These are phyloP conservation scores for Podocnemis expansa DNA, from an alignment of 2,113 vertebrate genomes.

Conservation along the genomic window DNA sequence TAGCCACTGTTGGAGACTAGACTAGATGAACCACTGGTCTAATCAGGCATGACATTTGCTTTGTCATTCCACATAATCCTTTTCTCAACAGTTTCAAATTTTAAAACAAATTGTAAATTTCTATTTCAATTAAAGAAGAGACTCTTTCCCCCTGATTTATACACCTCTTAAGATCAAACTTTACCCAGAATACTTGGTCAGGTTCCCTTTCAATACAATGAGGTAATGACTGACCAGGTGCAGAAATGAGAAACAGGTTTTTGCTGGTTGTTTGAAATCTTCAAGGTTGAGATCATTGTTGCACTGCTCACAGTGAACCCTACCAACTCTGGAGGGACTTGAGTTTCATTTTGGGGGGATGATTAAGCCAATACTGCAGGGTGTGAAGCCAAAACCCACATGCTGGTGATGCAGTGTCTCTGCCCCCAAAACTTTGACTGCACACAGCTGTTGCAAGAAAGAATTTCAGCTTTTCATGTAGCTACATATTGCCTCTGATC, in stretches of 20 bases:
- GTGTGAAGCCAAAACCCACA: background rate
- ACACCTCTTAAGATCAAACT: background rate
- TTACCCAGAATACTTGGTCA: accelerated
- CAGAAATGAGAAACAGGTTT: accelerated
- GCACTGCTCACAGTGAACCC: accelerated
- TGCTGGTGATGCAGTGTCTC: background rate
- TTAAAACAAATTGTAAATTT: background rate
- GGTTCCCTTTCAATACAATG: accelerated
- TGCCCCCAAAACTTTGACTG: background rate
- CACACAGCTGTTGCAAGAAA: background rate
- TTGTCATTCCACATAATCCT: accelerated
- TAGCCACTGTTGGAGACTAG: background rate
- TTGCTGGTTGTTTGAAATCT: accelerated
- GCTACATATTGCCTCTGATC: background rate
- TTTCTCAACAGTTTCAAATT: background rate
- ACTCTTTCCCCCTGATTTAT: background rate
- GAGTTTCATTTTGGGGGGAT: accelerated
- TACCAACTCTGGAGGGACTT: accelerated
- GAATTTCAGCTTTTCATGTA: background rate
- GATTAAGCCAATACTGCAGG: accelerated
- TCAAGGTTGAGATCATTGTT: accelerated
- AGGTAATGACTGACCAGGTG: accelerated
- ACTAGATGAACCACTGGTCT: background rate
- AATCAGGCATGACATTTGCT: background rate
- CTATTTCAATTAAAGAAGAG: background rate